Evolutionary conservation across 2,797 vertebrate genomes (phyloP), one percentile per base, ranked within the genome.

Genomic region (Gymnoscopelus microlampas): DNA sequence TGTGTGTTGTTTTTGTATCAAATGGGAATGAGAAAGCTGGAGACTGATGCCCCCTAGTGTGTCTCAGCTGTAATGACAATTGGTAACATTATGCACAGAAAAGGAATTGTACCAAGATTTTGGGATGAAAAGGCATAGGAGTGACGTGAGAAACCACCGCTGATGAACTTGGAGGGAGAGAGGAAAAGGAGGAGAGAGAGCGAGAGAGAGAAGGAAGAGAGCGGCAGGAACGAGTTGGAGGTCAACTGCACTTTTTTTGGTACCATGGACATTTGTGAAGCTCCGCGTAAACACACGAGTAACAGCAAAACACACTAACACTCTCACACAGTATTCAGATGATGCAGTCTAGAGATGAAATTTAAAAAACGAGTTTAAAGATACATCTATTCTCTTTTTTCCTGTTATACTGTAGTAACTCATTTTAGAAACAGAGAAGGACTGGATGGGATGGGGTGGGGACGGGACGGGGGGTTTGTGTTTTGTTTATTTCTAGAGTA

Each of bases 241-340:
- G 81, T 82, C 88, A 91, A 93, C 93, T 93, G 94, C 94, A 94
- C 94, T 94, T 94, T 94, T 94, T 94, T 94, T 92, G 90, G 89
- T 92, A 93, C 91, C 88, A 88, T 82, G 88, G 90, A 94, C 87
- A 88, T 92, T 76, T 76, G 85, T 92, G 89, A 90, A 80, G 89
- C 89, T 93, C 88, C 88, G 80, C 84, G 85, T 90, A 7, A 89
- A 88, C 88, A 88, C 91, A 92, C 89, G 88, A 87, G 83, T 83
- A 77, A 90, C 74, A 69, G 39, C 39, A 90, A 88, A 88, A 93
- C 91, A 92, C 91, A 93, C 93, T 92, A 93, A 93, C 90, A 86
- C 83, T 83, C 79, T 79, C 85, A 81, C 88, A 44, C 39, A 91
- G 90, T 92, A 90, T 91, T 92, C 39, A 84, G 88, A 88, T 76